Evolutionary conservation across 2,113 vertebrate species (phyloP), one percentile per base, ranked within the genome.

Genomic region (Gasterosteus nipponicus): DNA sequence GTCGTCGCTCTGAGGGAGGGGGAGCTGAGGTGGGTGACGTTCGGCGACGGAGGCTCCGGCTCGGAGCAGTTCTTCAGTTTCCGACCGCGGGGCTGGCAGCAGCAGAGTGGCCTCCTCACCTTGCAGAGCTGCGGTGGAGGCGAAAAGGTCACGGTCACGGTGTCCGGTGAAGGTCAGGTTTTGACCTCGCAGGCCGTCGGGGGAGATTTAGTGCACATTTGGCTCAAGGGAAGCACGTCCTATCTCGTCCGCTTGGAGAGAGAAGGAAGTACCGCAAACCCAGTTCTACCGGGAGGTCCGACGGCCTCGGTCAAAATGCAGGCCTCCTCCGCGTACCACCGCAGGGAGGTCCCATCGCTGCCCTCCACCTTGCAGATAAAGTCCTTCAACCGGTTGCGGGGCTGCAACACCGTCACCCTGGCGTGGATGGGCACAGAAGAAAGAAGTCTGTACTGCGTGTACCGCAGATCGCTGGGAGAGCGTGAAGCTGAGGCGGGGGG

Each of bases 361-460:
- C 96, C 96, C n/a, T 90, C 94, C 7, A 96, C 94, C 51, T 91
- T 97, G 80, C 96, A 96, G 86, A 94, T 98, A 35, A 97, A 96
- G 85, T 96, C 95, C 56, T 98, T 97, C 82, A 96, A 95, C 80
- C 95, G 95, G 82, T 91, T 98, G 87, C 94, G 96, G 66, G 94
- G 94, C 22, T 98, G 96, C 87, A 92, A 92, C 78, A 96, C 95
- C 0, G 91, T 96, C 72, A 97, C 96, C 2, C 88, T 98, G 7
- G 96, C 96, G 51, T 97, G 96, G 96, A 95, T 97, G 81, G 96
- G 96, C 57, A 97, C 96, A 3, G 95, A 96, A 81, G 95, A 98
- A 56, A 88, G 95, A 65, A 96, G 93, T 78, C 93, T 97, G 70
- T 98, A 97, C 82, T 98, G 96, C 0, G 93, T 97, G 38, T 98